Base-by-base conservation (phyloP, 2,888 invertebrate species). In the Ennomos quercinarius region DNA sequence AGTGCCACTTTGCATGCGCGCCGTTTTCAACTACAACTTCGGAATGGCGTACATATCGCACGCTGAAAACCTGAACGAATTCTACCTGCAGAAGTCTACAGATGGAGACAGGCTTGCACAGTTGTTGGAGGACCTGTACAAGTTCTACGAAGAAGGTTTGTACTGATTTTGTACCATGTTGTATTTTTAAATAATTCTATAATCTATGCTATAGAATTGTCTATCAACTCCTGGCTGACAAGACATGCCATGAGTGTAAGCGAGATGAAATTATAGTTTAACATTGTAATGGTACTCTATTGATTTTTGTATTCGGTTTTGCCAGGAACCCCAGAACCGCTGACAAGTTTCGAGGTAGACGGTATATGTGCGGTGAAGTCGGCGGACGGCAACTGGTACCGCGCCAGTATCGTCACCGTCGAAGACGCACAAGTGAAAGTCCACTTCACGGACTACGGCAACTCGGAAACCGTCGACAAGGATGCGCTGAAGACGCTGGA, bases 371-470 rank as follows among this genome's bases (percentile, higher is more conserved):
- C 94, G 0, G 95, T 94, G 0, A 93, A 93, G 49, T 94, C 94
- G 3, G 73, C 72, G 0, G 96, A 96, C 77, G 93, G 92, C 2
- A 95, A 95, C 78, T 96, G 96, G 96, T 96, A 96, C 76, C 93
- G 96, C 45, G 95, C 94, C 3, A 93, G 90, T 61, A 91, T 96
- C 13, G 39, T 90, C 10, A 83, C 82, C 47, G 72, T 82, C 5
- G 86, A 88, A 10, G 93, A 93, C 11, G 80, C 82, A 0, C 86
- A 84, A 12, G 91, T 89, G 13, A 88, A 82, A 27, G 93, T 95
- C 0, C 92, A 93, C 54, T 96, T 93, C 75, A 78, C 95, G 0
- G 97, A 97, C 79, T 96, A 96, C 64, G 97, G 96, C 40, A 95
- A 96, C 76, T 81, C 86, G 0, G 96, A 96, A 81, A 82, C 85